These are phyloP conservation scores for Chrysochloris asiatica DNA, from an alignment of 2,113 vertebrate genomes.

Conservation along the genomic window DNA sequence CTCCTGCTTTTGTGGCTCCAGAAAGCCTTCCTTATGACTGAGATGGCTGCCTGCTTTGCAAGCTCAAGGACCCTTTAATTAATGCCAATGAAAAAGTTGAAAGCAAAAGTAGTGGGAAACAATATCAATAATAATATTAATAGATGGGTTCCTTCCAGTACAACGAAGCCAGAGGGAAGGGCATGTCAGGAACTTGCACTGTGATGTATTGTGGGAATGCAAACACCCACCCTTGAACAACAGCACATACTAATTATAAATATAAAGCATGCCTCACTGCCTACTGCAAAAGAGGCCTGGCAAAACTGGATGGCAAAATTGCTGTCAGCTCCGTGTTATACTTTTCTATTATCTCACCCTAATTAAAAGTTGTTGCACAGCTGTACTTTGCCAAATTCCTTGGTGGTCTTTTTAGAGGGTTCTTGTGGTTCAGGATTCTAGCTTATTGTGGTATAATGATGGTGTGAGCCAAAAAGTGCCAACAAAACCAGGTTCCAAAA, in stretches of 20 bases:
- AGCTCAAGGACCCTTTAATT: slow-evolving; percentile 76
- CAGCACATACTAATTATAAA: slow-evolving; percentile 59
- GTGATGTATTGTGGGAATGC: slow-evolving; percentile 45
- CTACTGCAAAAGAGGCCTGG: neutral
- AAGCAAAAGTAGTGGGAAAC: slow-evolving; percentile 68
- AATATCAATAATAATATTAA: slow-evolving; percentile 46
- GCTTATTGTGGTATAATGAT: neutral
- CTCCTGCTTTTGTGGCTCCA: slow-evolving; percentile 71
- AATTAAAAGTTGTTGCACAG: slow-evolving; percentile 29
- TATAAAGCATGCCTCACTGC: slow-evolving; percentile 60
- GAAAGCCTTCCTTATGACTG: slow-evolving; percentile 57
- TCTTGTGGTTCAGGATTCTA: neutral
- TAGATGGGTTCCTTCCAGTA: slow-evolving; percentile 51
- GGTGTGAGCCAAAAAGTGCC: neutral
- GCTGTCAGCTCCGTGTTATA: neutral
- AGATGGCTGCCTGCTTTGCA: slow-evolving; percentile 54
- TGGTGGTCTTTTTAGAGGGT: slow-evolving; percentile 5
- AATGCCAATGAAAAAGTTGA: slow-evolving; percentile 74
- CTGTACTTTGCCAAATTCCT: neutral
- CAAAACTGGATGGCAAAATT: slow-evolving; percentile 8
- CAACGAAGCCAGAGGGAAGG: slow-evolving; percentile 64
- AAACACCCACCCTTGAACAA: neutral
- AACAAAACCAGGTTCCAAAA: neutral
- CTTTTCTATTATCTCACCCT: slow-evolving; percentile 28
- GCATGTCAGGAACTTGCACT: slow-evolving; percentile 43